Conservation (phyloP, 64 coral and sea anemone genomes). For the Stichodactyla mertensii region DNA sequence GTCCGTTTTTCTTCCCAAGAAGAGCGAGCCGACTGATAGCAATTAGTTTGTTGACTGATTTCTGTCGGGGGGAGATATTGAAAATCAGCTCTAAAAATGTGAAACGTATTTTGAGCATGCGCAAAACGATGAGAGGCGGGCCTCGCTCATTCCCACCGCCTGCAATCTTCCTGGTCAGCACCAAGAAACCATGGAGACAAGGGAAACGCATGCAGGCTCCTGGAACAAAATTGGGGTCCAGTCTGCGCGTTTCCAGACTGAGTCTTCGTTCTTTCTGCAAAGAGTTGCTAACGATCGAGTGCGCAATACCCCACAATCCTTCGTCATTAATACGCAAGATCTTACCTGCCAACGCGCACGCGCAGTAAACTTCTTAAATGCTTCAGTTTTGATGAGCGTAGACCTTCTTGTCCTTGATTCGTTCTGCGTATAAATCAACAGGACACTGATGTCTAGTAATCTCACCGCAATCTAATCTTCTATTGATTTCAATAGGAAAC, state of each 20-base stretch:
- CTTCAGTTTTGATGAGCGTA: slow-evolving; percentile 54
- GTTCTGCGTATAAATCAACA: background rate
- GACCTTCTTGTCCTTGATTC: background rate
- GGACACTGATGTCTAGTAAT: background rate
- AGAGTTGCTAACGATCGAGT: too few relatives aligned
- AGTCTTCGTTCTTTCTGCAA: too few relatives aligned
- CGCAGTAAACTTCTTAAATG: slow-evolving; percentile 66
- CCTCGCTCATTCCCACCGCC: too few relatives aligned
- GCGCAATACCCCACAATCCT: background rate
- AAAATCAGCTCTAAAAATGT: background rate
- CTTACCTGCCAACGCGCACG: slow-evolving; percentile 73
- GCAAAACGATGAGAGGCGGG: background rate
- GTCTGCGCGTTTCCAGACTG: too few relatives aligned
- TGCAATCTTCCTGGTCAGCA: background rate
- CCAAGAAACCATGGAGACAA: too few relatives aligned
- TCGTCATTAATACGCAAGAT: background rate
- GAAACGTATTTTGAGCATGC: too few relatives aligned
- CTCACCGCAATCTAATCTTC: too few relatives aligned
- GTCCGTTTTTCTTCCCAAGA: slow-evolving; percentile 27
- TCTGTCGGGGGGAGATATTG: slow-evolving; percentile 22
- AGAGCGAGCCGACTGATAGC: slow-evolving; percentile 57
- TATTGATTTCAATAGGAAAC: too few relatives aligned
- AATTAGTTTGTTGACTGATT: slow-evolving; percentile 76
- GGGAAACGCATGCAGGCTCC: too few relatives aligned
- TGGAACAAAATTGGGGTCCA: too few relatives aligned